A percentile compares a stretch with the other conserved stretches of the same genome.
phyloP scores from a whole-genome alignment of 2,888 invertebrate genomes.

The Noctua janthina region DNA sequence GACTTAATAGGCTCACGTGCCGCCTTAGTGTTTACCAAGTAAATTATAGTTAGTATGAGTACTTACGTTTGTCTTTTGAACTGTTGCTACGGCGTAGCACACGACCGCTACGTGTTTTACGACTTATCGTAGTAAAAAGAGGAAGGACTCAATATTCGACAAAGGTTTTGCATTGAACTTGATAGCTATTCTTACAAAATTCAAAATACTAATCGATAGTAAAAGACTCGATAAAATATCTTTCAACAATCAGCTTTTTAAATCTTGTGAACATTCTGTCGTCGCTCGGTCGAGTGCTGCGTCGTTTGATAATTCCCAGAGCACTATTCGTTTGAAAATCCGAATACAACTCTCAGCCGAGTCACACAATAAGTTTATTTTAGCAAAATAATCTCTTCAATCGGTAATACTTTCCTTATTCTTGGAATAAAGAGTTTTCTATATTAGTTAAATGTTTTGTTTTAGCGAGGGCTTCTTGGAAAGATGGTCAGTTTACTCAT shows the following conservation, averaged over 20 bases:
- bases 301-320: conserved; percentile 17
- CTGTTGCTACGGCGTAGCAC: not conserved
- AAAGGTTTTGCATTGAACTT: too few relatives aligned
- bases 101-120: not conserved
- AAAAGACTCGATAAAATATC: not conserved
- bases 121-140: not conserved
- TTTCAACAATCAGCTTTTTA: not conserved
- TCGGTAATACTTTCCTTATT: too few relatives aligned
- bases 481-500: too few relatives aligned
- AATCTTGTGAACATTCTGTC: not conserved
- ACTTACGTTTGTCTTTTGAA: not conserved
- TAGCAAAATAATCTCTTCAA: not conserved
- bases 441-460: too few relatives aligned
- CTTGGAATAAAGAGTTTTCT: too few relatives aligned
- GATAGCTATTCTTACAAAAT: not conserved
- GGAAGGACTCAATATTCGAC: not conserved
- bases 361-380: conserved; percentile 18
- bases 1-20: conserved; percentile 6
- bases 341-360: conserved; percentile 12
- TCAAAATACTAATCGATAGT: not conserved
- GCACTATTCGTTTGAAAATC: conserved; percentile 25
- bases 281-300: not conserved
- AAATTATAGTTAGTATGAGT: not conserved
- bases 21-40: not conserved
- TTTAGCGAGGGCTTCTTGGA: too few relatives aligned